phyloP scores from a whole-genome alignment of 2,113 vertebrate species.

The Dasyornis broadbenti region DNA sequence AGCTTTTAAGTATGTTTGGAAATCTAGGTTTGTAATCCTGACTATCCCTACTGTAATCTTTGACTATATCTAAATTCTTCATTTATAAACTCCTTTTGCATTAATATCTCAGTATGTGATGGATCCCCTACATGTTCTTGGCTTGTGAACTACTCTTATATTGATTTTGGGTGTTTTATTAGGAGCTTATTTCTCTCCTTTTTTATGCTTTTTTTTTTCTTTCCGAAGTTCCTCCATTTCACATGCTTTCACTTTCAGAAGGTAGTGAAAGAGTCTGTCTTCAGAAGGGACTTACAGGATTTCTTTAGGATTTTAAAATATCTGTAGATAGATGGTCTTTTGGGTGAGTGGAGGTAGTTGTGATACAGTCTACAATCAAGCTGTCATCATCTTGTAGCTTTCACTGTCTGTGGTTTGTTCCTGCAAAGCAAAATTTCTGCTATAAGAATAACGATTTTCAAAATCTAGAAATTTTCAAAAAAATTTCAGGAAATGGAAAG shows the following conservation, averaged over 20 bases:
- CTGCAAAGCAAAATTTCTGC: background rate
- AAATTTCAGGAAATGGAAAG: background rate
- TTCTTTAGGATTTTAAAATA: background rate
- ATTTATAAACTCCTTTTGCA: background rate
- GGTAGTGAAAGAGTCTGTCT: background rate
- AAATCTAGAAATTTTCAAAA: background rate
- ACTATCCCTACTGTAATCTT: background rate
- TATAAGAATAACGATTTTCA: background rate
- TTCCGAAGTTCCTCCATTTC: background rate
- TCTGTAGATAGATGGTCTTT: background rate
- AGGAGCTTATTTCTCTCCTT: background rate
- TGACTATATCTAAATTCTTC: background rate
- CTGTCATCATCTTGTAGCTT: background rate
- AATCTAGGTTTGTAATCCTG: background rate
- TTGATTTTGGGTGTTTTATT: background rate
- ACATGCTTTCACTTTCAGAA: background rate
- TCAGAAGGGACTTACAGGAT: background rate
- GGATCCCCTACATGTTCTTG: background rate
- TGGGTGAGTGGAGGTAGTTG: background rate
- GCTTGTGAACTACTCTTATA: background rate
- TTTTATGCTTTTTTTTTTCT: background rate
- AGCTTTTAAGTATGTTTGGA: background rate
- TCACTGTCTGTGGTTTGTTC: background rate
- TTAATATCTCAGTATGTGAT: background rate
- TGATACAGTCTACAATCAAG: background rate